These are phyloP conservation scores for Falco concolor DNA, from an alignment of 2,797 vertebrate genomes.

Conservation along the genomic window DNA sequence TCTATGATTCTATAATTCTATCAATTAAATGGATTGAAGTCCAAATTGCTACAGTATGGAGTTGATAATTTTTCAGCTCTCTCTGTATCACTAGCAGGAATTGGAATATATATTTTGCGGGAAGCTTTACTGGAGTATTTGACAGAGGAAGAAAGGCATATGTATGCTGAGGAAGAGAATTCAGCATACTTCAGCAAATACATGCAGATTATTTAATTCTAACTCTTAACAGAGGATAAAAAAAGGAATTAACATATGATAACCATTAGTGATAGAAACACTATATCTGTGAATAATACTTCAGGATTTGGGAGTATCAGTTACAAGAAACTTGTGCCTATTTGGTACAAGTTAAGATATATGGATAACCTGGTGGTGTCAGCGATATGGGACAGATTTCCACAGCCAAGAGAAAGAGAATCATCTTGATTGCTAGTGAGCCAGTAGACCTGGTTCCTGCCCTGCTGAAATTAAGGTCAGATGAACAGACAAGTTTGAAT, in stretches of 20 bases:
- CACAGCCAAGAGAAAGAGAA: neutral
- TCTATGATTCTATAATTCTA: no score
- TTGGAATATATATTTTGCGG: neutral
- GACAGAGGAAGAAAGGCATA: neutral
- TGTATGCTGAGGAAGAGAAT: neutral
- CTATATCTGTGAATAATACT: neutral
- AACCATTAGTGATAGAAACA: neutral
- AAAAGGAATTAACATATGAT: neutral
- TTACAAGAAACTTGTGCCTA: neutral
- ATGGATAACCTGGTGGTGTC: neutral
- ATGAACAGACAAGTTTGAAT: neutral
- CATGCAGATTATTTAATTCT: neutral
- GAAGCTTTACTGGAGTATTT: neutral
- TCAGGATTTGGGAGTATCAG: neutral
- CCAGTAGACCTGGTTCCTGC: neutral
- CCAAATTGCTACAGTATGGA: slow-evolving; percentile 3
- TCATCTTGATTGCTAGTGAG: neutral
- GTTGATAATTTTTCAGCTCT: neutral
- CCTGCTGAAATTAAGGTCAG: neutral
- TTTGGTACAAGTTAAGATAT: neutral
- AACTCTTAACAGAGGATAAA: neutral
- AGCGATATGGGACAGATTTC: neutral
- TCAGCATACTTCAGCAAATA: neutral
- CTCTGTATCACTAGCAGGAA: neutral
- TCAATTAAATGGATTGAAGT: slow-evolving; percentile 7